Evolutionary conservation across 2,797 vertebrate species (phyloP), one percentile per base, ranked within the genome.

Genomic region (Cyclopterus lumpus): DNA sequence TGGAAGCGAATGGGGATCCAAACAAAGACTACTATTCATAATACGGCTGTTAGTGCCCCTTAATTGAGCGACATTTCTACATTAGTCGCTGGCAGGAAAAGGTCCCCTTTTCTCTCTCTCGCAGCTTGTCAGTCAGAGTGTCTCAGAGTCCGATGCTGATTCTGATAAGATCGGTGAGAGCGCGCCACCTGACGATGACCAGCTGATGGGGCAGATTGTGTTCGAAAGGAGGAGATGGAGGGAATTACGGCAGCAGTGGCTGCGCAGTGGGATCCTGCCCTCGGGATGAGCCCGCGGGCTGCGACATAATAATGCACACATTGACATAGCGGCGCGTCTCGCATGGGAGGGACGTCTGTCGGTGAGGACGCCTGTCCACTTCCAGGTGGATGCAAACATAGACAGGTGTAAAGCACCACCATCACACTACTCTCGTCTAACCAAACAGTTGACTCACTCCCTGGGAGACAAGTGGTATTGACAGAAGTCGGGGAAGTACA

Each of bases 381-480:
- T 67, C 9, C 7, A 22, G 40, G 44, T 68, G 53, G 70, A 46
- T 63, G 55, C 65, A 79, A 48, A 10, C 8, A 36, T 55, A 48
- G 55, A 20, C 34, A 9, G 60, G 60, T 59, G 54, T 80, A 69
- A 64, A 55, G 54, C 55, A 16, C 71, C 65, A 79, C 75, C 71
- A 71, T 82, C 80, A 38, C 73, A 54, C 60, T 78, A 26, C 44
- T 77, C 53, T 55, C 60, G 54, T 75, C 58, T 55, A 15, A 36
- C 84, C 77, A 30, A 78, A 81, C 76, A 81, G 66, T 77, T 83
- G 34, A 79, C 66, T 84, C 44, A 55, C 71, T 84, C 44, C 60
- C 63, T 78, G 60, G 81, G 86, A 80, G 79, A 86, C 73, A 70
- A 81, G 77, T 72, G 42, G 62, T 79, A 77, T 58, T 81, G 85